A percentile compares a stretch with the other conserved stretches of the same genome.
Conservation (phyloP, 2,888 invertebrate species). For the Scaeva pyrastri region DNA sequence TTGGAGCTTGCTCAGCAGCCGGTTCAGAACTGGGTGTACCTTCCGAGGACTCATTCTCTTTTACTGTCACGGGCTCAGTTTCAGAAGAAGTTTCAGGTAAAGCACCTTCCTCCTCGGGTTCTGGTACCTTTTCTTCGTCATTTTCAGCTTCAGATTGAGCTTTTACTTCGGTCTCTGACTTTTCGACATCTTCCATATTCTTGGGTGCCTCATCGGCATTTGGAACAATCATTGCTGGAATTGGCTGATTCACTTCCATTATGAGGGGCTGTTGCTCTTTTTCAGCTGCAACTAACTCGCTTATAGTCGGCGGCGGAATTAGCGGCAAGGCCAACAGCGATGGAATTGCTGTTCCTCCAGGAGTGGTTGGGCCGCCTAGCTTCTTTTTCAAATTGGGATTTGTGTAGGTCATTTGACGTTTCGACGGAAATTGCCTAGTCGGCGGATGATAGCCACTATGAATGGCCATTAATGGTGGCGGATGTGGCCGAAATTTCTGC, state of each 20-base stretch:
- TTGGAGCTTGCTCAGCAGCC: conserved; percentile 15
- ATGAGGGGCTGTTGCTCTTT: conserved; percentile 13
- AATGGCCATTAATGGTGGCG: conserved; percentile 81
- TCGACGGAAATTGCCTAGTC: conserved; percentile 81
- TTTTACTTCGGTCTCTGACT: not conserved
- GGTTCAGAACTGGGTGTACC: not conserved
- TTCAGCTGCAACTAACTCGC: conserved; percentile 77
- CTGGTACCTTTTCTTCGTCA: conserved; percentile 70
- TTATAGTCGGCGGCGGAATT: conserved; percentile 80
- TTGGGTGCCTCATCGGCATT: conserved; percentile 46
- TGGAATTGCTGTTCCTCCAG: conserved; percentile 82
- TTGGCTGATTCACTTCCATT: conserved; percentile 10
- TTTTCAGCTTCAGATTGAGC: conserved; percentile 73
- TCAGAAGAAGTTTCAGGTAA: conserved; percentile 20
- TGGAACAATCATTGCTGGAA: conserved; percentile 60
- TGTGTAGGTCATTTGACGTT: conserved; percentile 82
- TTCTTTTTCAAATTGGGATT: conserved; percentile 81
- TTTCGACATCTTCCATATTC: conserved; percentile 21
- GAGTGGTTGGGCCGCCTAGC: conserved; percentile 68
- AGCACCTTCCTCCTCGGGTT: conserved; percentile 31
- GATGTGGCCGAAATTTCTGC: conserved; percentile 80
- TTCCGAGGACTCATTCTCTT: conserved; percentile 13
- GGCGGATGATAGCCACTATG: conserved; percentile 77
- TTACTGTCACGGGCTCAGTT: not conserved
- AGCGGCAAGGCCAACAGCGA: conserved; percentile 81